Evolutionary conservation across 2,888 invertebrate species (phyloP).

Genomic region (Luperina nickerlii): DNA sequence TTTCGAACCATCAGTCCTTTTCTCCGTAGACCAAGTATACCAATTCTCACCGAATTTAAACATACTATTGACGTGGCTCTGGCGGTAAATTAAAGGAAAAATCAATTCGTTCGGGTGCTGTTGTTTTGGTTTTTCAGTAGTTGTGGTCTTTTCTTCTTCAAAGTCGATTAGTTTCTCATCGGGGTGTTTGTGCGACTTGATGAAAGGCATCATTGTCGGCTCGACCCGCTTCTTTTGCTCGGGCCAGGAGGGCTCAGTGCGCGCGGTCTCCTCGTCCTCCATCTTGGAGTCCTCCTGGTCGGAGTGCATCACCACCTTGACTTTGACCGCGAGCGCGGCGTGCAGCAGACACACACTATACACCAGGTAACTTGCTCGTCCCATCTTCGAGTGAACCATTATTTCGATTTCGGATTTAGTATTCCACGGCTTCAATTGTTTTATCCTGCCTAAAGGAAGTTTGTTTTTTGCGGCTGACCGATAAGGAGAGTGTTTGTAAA

Average conservation of each 20-base stretch:
- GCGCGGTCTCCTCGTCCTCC: slow-evolving; percentile 77
- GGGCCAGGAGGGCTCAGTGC: slow-evolving; percentile 73
- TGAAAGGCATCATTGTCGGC: slow-evolving; percentile 77
- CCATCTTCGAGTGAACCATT: slow-evolving; percentile 71
- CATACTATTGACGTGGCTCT: slow-evolving; percentile 86
- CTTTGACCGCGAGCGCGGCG: slow-evolving; percentile 79
- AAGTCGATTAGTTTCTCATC: slow-evolving; percentile 74
- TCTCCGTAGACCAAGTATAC: slow-evolving; percentile 87
- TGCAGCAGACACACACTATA: slow-evolving; percentile 72
- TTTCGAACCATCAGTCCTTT: slow-evolving; percentile 82
- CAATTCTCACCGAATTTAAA: slow-evolving; percentile 87
- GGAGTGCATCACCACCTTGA: slow-evolving; percentile 85
- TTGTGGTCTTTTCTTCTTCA: slow-evolving; percentile 75
- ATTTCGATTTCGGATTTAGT: slow-evolving; percentile 38
- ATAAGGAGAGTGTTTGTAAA: slow-evolving; percentile 84
- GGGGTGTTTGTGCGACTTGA: slow-evolving; percentile 72
- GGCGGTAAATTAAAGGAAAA: slow-evolving; percentile 85
- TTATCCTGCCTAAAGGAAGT: slow-evolving; percentile 68
- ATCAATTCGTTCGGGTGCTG: slow-evolving; percentile 85
- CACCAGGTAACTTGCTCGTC: slow-evolving; percentile 67
- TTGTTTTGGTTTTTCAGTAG: slow-evolving; percentile 76
- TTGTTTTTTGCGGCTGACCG: slow-evolving; percentile 68
- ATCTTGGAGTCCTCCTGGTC: slow-evolving; percentile 83
- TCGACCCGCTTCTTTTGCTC: slow-evolving; percentile 72
- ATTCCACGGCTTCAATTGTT: slow-evolving; percentile 54